Base-by-base conservation (phyloP, 2,113 vertebrate species). In the Asarcornis scutulata region DNA sequence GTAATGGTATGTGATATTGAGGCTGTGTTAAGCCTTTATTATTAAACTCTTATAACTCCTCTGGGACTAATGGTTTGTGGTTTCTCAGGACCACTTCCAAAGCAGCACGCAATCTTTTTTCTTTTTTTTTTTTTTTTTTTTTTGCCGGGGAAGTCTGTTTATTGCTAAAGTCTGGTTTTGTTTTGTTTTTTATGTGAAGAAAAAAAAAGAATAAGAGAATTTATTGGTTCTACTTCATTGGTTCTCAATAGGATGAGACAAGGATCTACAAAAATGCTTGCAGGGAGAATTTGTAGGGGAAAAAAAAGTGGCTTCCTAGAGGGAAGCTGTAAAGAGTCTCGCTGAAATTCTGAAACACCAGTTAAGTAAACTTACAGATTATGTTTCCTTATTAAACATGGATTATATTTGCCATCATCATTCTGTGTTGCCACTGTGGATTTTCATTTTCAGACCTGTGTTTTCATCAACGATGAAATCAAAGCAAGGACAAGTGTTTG, bases 1-100 rank as follows among this genome's bases (percentile, higher is more conserved):
- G 56, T 52, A 67, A 59, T 94, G 82, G 67, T 93, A 91, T 96
- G 88, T 82, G 85, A 84, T 93, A 89, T 27, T 17, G 34, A 71
- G 93, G 75, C 91, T 95, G 91, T 38, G 76, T 76, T 95, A 94
- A 95, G 71, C 75, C 74, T 93, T 91, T 94, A 94, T 94, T 98
- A 97, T 96, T 96, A 97, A 96, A 96, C 81, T 94, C 79, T 84
- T 93, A 93, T 42, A 95, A 95, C 56, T 85, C 92, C 86, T 71
- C n/a, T 81, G 93, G 88, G 96, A 96, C 52, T 23, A 74, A 84
- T n/a, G 48, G 93, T 94, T 96, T 97, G 89, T 96, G 91, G 94
- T 96, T 97, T 97, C 89, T 96, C 94, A 97, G 96, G 88, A 97
- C 67, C 55, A 59, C 18, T 92, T 97, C 93, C 91, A 96, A 96